A percentile compares a stretch with the other conserved stretches of the same genome.
These are phyloP conservation scores for Acrossocheilus fasciatus DNA, from an alignment of 2,797 vertebrate genomes.

Conservation along the genomic window DNA sequence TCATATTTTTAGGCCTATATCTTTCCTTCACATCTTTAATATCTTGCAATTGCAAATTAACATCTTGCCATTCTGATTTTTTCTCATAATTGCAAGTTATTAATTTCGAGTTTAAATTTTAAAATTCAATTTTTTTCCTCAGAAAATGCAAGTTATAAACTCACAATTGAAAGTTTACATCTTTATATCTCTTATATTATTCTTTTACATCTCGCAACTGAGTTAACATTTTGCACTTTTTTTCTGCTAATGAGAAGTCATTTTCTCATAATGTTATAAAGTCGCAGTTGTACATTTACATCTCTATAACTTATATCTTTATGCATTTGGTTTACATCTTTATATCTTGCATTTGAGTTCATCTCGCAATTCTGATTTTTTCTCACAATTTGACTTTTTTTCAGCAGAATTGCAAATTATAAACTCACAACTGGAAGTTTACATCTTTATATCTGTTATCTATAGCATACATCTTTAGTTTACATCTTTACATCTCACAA, in stretches of 20 bases:
- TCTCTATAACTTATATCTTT: not conserved
- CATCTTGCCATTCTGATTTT: not conserved
- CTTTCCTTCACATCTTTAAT: not conserved
- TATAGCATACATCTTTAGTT: too few relatives aligned
- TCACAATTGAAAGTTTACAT: not conserved
- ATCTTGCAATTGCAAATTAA: not conserved
- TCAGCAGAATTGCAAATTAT: too few relatives aligned
- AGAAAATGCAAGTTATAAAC: not conserved
- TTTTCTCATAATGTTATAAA: too few relatives aligned
- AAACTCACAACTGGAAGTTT: not conserved
- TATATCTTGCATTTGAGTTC: too few relatives aligned
- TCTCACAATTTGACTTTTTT: too few relatives aligned
- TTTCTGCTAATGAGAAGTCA: too few relatives aligned
- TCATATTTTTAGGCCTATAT: not conserved
- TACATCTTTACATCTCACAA: too few relatives aligned
- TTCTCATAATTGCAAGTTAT: not conserved
- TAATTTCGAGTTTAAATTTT: not conserved
- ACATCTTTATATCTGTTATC: not conserved
- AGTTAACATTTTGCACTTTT: too few relatives aligned
- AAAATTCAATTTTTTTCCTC: not conserved
- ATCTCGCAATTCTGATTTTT: too few relatives aligned
- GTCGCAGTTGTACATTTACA: not conserved
- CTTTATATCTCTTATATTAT: not conserved
- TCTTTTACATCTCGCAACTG: not conserved
- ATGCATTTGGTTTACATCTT: too few relatives aligned